These are phyloP conservation scores for Cheiracanthium punctorium DNA, from an alignment of 2,888 invertebrate genomes.

Conservation along the genomic window DNA sequence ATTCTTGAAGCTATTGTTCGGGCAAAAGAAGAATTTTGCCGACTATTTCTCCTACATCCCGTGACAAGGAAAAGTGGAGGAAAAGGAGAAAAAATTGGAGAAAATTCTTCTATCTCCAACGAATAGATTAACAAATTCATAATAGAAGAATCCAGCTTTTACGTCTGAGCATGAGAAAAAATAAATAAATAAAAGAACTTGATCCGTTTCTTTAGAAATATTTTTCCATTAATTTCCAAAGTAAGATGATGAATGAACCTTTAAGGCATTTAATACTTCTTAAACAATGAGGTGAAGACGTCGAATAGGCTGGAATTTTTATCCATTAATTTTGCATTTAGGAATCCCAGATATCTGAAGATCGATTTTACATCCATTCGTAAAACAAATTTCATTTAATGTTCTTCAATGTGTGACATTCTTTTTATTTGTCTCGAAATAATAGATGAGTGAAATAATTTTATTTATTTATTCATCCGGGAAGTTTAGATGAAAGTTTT, in stretches of 20 bases:
- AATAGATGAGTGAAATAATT: too few species aligned
- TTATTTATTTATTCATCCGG: too few species aligned
- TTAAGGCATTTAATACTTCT: slow-evolving; percentile 10
- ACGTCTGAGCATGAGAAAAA: slow-evolving; percentile 21
- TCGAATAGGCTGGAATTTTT: background rate
- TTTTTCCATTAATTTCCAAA: slow-evolving; percentile 30
- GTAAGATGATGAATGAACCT: background rate
- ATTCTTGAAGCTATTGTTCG: slow-evolving; percentile 44
- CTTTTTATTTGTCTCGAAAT: too few species aligned
- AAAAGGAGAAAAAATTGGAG: slow-evolving; percentile 32
- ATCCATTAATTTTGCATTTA: background rate
- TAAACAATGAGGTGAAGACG: background rate
- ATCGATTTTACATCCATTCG: background rate
- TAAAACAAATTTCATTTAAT: background rate
- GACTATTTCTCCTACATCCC: slow-evolving; percentile 50
- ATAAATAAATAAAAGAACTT: slow-evolving; percentile 2
- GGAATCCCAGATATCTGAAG: background rate
- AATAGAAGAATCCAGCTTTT: slow-evolving; percentile 35
- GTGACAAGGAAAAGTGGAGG: slow-evolving; percentile 34
- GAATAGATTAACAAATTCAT: slow-evolving; percentile 60
- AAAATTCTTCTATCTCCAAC: slow-evolving; percentile 53
- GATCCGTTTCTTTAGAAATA: slow-evolving; percentile 22
- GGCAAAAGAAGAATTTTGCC: slow-evolving; percentile 48
- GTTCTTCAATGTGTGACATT: background rate
- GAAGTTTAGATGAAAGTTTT: too few species aligned